Evolutionary conservation across 2,888 invertebrate species (phyloP).

Genomic region (Crematogaster levior): DNA sequence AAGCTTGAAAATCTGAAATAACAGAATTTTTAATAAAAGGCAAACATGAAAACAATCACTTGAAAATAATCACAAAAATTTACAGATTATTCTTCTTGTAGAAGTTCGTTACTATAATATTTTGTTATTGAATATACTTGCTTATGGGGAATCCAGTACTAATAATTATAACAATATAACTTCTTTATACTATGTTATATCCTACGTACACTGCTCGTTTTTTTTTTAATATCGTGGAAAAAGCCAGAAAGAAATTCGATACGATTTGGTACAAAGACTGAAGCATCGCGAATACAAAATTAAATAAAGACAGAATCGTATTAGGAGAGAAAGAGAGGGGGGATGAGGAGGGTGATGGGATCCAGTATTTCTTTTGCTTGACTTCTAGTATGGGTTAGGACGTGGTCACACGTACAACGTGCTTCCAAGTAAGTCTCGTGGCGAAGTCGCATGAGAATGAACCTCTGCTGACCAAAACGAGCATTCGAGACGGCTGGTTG

Average conservation of each 20-base stretch:
- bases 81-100: not conserved
- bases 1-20: not conserved
- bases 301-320: slow-evolving; percentile 4
- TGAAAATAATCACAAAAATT: not conserved
- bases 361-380: slow-evolving; percentile 51
- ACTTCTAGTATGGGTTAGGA: slow-evolving; percentile 73
- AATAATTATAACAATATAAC: not conserved
- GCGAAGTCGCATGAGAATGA: slow-evolving; percentile 80
- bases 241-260: not conserved
- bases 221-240: not conserved
- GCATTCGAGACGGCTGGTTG: slow-evolving; percentile 72
- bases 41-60: not conserved
- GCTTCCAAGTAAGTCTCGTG: slow-evolving; percentile 78
- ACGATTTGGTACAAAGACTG: not conserved
- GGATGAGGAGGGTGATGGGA: not conserved
- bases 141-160: not conserved
- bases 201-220: not conserved
- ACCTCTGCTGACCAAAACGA: slow-evolving; percentile 79
- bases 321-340: not conserved
- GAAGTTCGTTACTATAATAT: not conserved
- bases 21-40: not conserved
- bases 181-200: not conserved
- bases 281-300: not conserved
- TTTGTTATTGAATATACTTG: not conserved
- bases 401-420: slow-evolving; percentile 72